These are phyloP conservation scores for Drosophila testacea DNA, from an alignment of 2,888 invertebrate species.

Conservation along the genomic window DNA sequence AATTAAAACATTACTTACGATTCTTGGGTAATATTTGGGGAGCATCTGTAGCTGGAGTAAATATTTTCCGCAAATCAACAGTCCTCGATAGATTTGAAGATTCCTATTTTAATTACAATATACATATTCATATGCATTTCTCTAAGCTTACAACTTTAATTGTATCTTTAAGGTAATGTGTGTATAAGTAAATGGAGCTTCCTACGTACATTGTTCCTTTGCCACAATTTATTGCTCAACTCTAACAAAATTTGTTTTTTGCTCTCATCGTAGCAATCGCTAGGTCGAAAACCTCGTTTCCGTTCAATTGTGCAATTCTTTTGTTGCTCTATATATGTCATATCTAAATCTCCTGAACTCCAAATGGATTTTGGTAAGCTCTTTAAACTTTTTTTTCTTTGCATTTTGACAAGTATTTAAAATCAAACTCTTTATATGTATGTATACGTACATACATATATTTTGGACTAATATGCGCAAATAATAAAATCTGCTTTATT, in stretches of 20 bases:
- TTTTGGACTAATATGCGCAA: conserved; percentile 24
- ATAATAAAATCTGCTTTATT: conserved; percentile 34
- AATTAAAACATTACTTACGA: conserved; percentile 85
- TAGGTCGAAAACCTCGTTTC: conserved; percentile 93
- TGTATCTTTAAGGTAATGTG: background rate
- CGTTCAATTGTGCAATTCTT: conserved; percentile 88
- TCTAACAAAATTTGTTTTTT: conserved; percentile 92
- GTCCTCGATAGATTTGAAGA: conserved; percentile 86
- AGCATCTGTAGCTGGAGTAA: conserved; percentile 94
- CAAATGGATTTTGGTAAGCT: conserved; percentile 2
- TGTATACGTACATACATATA: background rate
- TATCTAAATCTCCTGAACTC: conserved; percentile 2
- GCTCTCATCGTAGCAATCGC: conserved; percentile 91
- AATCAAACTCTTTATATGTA: background rate
- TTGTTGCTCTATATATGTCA: conserved; percentile 73
- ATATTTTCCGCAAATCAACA: conserved; percentile 94
- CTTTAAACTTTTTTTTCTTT: conserved; percentile 34
- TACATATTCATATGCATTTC: conserved; percentile 34
- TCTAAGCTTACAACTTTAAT: conserved; percentile 67
- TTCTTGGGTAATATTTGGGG: conserved; percentile 91
- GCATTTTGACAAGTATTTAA: conserved; percentile 27
- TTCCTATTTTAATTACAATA: conserved; percentile 66
- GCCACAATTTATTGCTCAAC: conserved; percentile 91
- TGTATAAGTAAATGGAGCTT: background rate
- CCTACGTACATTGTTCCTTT: conserved; percentile 87